Evolutionary conservation across 2,888 invertebrate species (phyloP).

Genomic region (Siphlonurus alternatus): DNA sequence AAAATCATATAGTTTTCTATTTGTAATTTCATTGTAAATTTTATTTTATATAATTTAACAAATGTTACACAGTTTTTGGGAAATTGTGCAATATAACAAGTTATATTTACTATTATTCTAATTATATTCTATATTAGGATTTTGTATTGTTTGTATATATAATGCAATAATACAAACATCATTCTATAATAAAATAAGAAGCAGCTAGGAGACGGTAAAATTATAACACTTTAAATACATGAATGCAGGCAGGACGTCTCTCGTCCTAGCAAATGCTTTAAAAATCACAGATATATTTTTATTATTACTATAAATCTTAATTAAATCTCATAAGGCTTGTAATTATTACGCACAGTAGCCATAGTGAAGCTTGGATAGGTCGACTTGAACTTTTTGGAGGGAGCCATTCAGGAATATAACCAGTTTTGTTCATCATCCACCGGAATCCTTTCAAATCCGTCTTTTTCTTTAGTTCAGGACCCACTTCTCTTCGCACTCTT

Average conservation of each 20-base stretch:
- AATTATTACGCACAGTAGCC: neutral
- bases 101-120: too few relatives aligned
- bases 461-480: constrained; percentile 52
- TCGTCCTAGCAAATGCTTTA: neutral
- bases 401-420: constrained; percentile 39
- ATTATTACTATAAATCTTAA: neutral
- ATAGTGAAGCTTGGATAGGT: neutral
- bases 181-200: too few relatives aligned
- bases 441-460: constrained; percentile 52
- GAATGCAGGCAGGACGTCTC: neutral
- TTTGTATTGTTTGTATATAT: too few relatives aligned
- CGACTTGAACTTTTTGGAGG: neutral
- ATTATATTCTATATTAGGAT: too few relatives aligned
- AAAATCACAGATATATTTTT: neutral
- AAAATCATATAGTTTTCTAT: too few relatives aligned
- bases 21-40: too few relatives aligned
- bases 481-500: constrained; percentile 51
- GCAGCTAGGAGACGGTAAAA: too few relatives aligned
- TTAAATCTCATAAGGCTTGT: neutral
- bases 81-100: too few relatives aligned
- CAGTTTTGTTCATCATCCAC: constrained; percentile 74
- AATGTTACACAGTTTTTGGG: too few relatives aligned
- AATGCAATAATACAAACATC: too few relatives aligned
- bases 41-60: too few relatives aligned
- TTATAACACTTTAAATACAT: neutral